phyloP scores from a whole-genome alignment of 2,113 vertebrate species.

The Hippocampus comes region DNA sequence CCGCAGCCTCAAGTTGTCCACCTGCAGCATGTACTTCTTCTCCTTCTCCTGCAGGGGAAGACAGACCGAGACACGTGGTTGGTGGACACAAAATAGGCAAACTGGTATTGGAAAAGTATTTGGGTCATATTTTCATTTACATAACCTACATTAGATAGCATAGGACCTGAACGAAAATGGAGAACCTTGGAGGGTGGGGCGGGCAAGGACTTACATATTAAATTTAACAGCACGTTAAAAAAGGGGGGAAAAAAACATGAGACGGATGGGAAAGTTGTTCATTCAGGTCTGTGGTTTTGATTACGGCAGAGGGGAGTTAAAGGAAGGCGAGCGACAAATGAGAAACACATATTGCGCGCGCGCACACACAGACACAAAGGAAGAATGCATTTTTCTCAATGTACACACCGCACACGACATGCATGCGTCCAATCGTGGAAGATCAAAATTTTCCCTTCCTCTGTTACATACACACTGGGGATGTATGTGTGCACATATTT shows the following conservation, averaged over 20 bases:
- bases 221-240: slow-evolving; percentile 20
- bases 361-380: background rate
- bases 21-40: slow-evolving; percentile 97
- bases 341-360: slow-evolving; percentile 48
- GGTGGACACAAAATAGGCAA: background rate
- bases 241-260: slow-evolving; percentile 19
- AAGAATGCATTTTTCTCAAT: slow-evolving; percentile 45
- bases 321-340: slow-evolving; percentile 50
- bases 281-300: slow-evolving; percentile 61
- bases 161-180: background rate
- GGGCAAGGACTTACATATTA: background rate
- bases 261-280: slow-evolving; percentile 46
- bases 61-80: slow-evolving; percentile 30
- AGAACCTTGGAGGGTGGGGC: background rate
- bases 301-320: slow-evolving; percentile 49
- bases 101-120: no score
- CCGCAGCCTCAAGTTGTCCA: slow-evolving; percentile 93
- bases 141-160: background rate
- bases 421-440: slow-evolving; percentile 43
- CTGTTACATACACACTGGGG: background rate
- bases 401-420: slow-evolving; percentile 42
- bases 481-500: background rate
- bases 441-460: slow-evolving; percentile 29
- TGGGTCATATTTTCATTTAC: background rate
- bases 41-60: slow-evolving; percentile 85